Conservation (phyloP, 92 coral and sea anemone genomes). For the Umimayanthus chanpuru region DNA sequence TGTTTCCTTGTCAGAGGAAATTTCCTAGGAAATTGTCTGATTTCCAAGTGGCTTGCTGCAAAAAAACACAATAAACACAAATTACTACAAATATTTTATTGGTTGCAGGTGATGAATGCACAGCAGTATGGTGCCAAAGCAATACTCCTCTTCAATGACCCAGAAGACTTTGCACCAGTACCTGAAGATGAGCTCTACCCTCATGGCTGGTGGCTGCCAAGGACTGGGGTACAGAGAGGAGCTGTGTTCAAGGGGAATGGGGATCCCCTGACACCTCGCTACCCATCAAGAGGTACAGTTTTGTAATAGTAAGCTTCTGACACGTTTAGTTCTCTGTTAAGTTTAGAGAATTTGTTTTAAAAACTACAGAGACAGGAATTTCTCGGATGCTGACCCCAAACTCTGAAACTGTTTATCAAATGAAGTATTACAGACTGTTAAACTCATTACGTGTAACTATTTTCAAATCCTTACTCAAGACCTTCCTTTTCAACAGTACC, state of each 20-base stretch:
- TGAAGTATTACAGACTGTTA: too few relatives aligned
- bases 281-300: constrained; percentile 85
- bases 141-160: constrained; percentile 82
- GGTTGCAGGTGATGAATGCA: constrained; percentile 83
- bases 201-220: constrained; percentile 87
- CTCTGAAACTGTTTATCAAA: too few relatives aligned
- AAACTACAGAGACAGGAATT: too few relatives aligned
- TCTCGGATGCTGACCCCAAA: too few relatives aligned
- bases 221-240: constrained; percentile 93
- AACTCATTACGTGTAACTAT: too few relatives aligned
- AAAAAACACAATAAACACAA: too few relatives aligned
- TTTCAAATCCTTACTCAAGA: too few relatives aligned
- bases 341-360: not conserved
- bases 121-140: constrained; percentile 76
- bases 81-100: not conserved
- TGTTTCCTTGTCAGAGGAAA: too few relatives aligned
- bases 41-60: too few relatives aligned
- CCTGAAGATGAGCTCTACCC: constrained; percentile 85
- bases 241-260: constrained; percentile 86
- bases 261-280: constrained; percentile 91
- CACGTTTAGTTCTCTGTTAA: not conserved
- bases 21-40: too few relatives aligned
- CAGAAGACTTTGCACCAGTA: constrained; percentile 88
- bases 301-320: not conserved
- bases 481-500: too few relatives aligned